Base-by-base conservation (phyloP, 2,113 vertebrate genomes). In the Peucedramus taeniatus region DNA sequence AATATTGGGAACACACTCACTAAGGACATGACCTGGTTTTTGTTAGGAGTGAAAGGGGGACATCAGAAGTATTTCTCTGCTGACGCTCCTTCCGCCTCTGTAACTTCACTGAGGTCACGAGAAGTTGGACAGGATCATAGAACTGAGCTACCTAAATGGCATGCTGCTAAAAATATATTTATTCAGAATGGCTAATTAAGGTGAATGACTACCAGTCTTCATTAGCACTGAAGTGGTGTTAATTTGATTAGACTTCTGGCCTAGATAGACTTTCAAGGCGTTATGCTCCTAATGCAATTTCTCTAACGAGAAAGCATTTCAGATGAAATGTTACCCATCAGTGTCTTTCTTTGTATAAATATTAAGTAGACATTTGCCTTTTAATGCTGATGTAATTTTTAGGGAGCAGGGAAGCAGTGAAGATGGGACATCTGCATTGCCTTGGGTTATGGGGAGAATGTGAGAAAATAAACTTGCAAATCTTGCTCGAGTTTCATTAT, bases 211-310 rank as follows among this genome's bases (percentile, higher is more conserved):
- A 96, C 85, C 92, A 94, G 88, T 81, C 90, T 93, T 97, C 85
- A 95, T 97, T 96, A 95, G 88, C 94, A 93, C 49, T 95, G 92
- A 96, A 92, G 92, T 94, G 83, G 69, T 82, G 76, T 92, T 96
- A 97, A 96, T 96, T 97, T 97, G 94, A 96, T 96, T 94, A 96
- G 88, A 90, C 90, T 96, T 83, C 92, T 95, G 96, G 79, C 93
- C 96, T 95, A 95, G 65, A 97, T 96, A 96, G 71, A 27, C 70
- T 92, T 89, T 64, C 31, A 45, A 95, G 44, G 51, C 57, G 12
- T 82, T 96, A 87, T 57, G 83, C 69, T 93, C 69, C 47, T 90
- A 49, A 90, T 64, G 83, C n/a, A 89, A 90, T 92, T 92, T 90
- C 72, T 95, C 57, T 90, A 90, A 90, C 7, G 3, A 94, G 90